phyloP scores from a whole-genome alignment of 2,113 vertebrate genomes.

The Heterotis niloticus region DNA sequence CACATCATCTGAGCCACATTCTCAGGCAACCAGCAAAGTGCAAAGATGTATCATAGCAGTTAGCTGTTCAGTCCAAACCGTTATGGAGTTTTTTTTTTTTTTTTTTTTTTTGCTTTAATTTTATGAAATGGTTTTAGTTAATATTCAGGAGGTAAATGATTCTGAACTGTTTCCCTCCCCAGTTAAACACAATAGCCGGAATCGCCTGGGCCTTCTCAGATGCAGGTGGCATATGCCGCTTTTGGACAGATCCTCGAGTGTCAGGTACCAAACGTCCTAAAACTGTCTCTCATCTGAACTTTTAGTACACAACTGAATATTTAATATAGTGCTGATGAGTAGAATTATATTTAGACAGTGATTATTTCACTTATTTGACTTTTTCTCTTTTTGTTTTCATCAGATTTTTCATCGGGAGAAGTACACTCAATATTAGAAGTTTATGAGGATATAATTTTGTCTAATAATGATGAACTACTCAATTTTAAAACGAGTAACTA shows the following conservation, averaged over 20 bases:
- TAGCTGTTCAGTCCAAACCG: too few relatives aligned
- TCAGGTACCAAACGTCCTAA: conserved; percentile 67
- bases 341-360: neutral
- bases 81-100: too few relatives aligned
- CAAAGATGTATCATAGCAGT: too few relatives aligned
- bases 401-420: too few relatives aligned
- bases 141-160: too few relatives aligned
- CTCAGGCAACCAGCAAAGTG: too few relatives aligned
- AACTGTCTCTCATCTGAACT: neutral
- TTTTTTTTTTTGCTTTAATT: too few relatives aligned
- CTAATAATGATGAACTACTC: neutral
- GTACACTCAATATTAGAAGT: too few relatives aligned
- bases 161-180: conserved; percentile 34
- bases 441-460: neutral
- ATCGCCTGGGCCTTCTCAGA: conserved; percentile 77
- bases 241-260: conserved; percentile 57
- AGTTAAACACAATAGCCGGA: conserved; percentile 81
- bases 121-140: too few relatives aligned
- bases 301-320: neutral
- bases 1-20: neutral
- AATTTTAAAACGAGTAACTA: neutral
- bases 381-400: neutral
- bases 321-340: neutral
- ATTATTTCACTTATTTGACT: too few relatives aligned
- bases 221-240: conserved; percentile 72